Conservation (phyloP, 2,797 vertebrate species). For the Melanotaenia trifasciata region DNA sequence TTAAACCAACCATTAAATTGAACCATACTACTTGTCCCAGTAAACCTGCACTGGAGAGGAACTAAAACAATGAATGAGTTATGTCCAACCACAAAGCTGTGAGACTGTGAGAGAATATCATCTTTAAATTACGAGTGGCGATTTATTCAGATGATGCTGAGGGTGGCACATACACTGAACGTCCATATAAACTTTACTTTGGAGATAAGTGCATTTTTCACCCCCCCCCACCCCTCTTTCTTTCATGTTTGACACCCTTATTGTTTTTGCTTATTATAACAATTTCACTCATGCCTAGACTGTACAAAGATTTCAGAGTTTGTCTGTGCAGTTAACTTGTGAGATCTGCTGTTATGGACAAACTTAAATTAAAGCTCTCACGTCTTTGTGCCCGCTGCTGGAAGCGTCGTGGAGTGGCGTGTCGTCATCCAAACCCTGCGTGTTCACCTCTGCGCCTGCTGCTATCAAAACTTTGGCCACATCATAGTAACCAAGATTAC, state of each 20-base stretch:
- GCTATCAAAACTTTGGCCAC: constrained; percentile 97
- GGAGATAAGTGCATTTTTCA: too few species aligned
- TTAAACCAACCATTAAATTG: too few species aligned
- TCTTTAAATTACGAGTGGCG: too few species aligned
- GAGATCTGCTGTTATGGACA: neutral
- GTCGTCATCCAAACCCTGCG: constrained; percentile 97
- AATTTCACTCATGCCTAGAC: neutral
- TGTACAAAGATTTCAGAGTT: neutral
- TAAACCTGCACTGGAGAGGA: too few species aligned
- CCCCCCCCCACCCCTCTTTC: too few species aligned
- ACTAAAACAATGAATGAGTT: too few species aligned
- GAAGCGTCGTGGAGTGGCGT: constrained; percentile 98
- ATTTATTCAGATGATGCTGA: too few species aligned
- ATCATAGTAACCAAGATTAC: constrained; percentile 97
- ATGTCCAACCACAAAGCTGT: too few species aligned
- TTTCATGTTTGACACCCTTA: neutral
- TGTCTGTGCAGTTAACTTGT: neutral
- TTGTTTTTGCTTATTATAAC: neutral
- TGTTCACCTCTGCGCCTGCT: constrained; percentile 97
- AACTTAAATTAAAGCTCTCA: constrained; percentile 73
- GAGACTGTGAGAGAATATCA: too few species aligned
- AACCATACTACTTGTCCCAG: too few species aligned
- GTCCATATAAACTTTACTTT: too few species aligned
- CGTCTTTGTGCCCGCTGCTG: constrained; percentile 96
- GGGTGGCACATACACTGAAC: too few species aligned